Percentiles rank a stretch among this genome's conserved stretches.
Evolutionary conservation across 2,113 vertebrate genomes (phyloP).

Genomic region (Onychostruthus taczanowskii): DNA sequence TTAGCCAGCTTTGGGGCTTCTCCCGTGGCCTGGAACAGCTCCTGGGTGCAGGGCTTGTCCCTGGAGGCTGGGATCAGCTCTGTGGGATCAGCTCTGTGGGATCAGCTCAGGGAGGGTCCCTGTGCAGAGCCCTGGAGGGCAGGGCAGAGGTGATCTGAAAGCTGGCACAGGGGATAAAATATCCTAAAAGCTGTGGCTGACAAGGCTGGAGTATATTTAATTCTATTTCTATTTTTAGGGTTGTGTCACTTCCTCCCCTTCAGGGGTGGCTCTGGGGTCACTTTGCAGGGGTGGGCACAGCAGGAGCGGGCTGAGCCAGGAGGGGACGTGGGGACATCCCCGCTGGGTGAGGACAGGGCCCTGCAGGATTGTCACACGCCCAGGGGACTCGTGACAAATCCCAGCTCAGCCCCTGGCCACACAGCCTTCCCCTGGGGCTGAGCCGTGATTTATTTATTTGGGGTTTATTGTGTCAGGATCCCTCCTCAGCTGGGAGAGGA

Average conservation of each 20-base stretch:
- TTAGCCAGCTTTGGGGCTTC: background rate
- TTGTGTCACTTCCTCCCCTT: background rate
- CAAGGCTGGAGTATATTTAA: accelerated
- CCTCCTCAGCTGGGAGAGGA: background rate
- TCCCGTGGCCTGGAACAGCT: accelerated
- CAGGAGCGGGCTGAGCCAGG: background rate
- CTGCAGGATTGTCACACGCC: accelerated
- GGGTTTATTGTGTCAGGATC: background rate
- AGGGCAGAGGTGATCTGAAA: background rate
- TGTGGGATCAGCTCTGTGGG: background rate
- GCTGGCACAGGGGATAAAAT: background rate
- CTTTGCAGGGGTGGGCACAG: background rate
- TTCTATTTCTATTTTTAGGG: accelerated
- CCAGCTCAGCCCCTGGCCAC: background rate
- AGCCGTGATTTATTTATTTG: background rate
- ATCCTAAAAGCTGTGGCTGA: accelerated
- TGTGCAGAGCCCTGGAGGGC: background rate
- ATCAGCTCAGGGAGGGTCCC: background rate
- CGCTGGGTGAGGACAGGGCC: accelerated
- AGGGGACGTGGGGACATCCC: background rate
- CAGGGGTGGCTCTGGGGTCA: background rate
- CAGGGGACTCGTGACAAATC: background rate
- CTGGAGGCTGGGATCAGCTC: background rate
- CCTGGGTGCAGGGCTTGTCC: background rate
- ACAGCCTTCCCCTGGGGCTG: background rate